Conservation (phyloP, 2,888 invertebrate species). For the Idaea dimidiata region DNA sequence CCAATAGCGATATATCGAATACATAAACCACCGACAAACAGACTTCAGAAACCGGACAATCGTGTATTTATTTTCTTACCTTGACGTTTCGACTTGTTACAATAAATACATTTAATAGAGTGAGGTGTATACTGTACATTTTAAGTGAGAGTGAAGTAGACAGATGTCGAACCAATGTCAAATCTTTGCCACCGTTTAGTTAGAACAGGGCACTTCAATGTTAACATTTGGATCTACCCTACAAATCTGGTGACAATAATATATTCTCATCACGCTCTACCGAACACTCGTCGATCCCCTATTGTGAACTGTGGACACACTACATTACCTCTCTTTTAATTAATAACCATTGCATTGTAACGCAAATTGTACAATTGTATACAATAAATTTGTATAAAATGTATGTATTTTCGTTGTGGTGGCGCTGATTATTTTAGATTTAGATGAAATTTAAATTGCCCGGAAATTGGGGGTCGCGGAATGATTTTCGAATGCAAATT, state of each 20-base stretch:
- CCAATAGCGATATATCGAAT: too few species aligned
- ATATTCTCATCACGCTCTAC: not conserved
- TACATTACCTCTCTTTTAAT: conserved; percentile 28
- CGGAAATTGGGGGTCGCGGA: not conserved
- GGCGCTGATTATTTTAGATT: not conserved
- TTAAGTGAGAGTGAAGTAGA: too few species aligned
- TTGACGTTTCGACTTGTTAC: too few species aligned
- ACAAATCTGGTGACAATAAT: not conserved
- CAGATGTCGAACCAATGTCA: too few species aligned
- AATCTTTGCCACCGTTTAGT: too few species aligned
- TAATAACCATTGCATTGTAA: conserved; percentile 16
- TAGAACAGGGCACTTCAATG: not conserved
- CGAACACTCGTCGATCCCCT: conserved; percentile 15
- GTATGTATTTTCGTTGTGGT: not conserved
- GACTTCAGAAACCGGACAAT: too few species aligned
- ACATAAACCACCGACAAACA: too few species aligned
- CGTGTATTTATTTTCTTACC: too few species aligned
- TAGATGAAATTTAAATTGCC: not conserved
- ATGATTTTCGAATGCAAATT: not conserved
- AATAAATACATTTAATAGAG: too few species aligned
- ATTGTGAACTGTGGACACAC: conserved; percentile 22
- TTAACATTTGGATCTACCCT: not conserved
- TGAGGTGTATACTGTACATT: too few species aligned
- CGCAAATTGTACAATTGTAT: not conserved
- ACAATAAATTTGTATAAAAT: not conserved